Evolutionary conservation across 1,140 invertebrate genomes (phyloP).

Genomic region (Polypedilum vanderplanki): DNA sequence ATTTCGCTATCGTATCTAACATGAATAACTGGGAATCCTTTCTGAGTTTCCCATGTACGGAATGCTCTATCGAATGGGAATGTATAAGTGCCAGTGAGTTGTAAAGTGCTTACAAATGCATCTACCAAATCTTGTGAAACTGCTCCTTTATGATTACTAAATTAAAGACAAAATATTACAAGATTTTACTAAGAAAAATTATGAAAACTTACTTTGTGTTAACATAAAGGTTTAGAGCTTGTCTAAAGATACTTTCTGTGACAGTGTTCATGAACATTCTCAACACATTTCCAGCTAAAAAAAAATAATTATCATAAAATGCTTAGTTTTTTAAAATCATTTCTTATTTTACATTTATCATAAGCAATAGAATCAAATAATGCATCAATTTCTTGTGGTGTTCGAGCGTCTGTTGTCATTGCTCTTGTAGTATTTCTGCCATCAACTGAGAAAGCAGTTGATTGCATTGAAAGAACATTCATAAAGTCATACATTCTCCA

Average conservation of each 20-base stretch:
- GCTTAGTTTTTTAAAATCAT: conserved; percentile 68
- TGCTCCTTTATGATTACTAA: conserved; percentile 46
- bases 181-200: not conserved
- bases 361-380: conserved; percentile 40
- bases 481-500: conserved; percentile 46
- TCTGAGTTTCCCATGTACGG: not conserved
- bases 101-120: conserved; percentile 44
- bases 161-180: not conserved
- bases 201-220: conserved; percentile 51
- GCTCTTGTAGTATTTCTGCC: conserved; percentile 58
- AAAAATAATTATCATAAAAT: too few species aligned
- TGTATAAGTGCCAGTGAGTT: not conserved
- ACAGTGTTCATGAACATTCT: conserved; percentile 92
- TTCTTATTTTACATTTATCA: conserved; percentile 74
- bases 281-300: conserved; percentile 62
- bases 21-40: not conserved
- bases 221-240: conserved; percentile 71
- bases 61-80: not conserved
- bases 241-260: conserved; percentile 70
- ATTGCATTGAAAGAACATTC: conserved; percentile 43
- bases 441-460: conserved; percentile 54
- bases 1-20: conserved; percentile 38
- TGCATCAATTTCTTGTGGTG: conserved; percentile 60
- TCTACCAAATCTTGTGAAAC: conserved; percentile 59
- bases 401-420: conserved; percentile 63